These are phyloP conservation scores for Caenorhabditis becei DNA, from an alignment of 2,888 invertebrate genomes.

Conservation along the genomic window DNA sequence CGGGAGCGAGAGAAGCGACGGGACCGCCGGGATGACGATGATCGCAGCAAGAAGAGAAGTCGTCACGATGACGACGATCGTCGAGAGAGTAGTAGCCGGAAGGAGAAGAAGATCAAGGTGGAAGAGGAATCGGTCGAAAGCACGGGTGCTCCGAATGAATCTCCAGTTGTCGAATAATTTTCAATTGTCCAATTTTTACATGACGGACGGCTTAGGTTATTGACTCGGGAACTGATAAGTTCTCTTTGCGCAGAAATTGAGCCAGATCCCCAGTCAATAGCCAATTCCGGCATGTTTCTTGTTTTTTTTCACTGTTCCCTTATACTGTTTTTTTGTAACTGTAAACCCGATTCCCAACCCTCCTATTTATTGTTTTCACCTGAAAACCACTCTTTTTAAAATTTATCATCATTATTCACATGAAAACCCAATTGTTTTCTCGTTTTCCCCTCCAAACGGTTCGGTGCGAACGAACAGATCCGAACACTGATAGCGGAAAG, in stretches of 20 bases:
- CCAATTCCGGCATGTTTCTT: too few relatives aligned
- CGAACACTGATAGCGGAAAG: not conserved
- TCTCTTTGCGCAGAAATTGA: too few relatives aligned
- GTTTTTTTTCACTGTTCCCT: not conserved
- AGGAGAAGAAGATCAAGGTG: constrained; percentile 32
- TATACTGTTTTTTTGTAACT: not conserved
- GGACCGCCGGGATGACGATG: constrained; percentile 55
- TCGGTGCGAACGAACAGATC: not conserved
- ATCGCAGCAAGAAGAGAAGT: constrained; percentile 51
- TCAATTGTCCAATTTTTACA: too few relatives aligned
- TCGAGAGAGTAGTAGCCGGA: constrained; percentile 22
- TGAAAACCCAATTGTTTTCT: not conserved
- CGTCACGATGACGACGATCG: constrained; percentile 51
- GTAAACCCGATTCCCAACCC: not conserved
- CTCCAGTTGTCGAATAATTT: constrained; percentile 29
- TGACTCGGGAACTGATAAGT: too few relatives aligned
- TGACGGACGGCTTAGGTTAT: too few relatives aligned
- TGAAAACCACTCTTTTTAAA: too few relatives aligned
- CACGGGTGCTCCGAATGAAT: constrained; percentile 16
- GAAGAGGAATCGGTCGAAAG: constrained; percentile 27
- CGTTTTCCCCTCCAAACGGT: not conserved
- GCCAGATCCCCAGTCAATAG: too few relatives aligned
- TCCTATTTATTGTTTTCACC: not conserved
- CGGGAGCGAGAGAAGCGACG: constrained; percentile 57
- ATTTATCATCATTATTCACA: too few relatives aligned